Evolutionary conservation across 2,797 vertebrate genomes (phyloP), one percentile per base, ranked within the genome.

Genomic region (Falco rusticolus): DNA sequence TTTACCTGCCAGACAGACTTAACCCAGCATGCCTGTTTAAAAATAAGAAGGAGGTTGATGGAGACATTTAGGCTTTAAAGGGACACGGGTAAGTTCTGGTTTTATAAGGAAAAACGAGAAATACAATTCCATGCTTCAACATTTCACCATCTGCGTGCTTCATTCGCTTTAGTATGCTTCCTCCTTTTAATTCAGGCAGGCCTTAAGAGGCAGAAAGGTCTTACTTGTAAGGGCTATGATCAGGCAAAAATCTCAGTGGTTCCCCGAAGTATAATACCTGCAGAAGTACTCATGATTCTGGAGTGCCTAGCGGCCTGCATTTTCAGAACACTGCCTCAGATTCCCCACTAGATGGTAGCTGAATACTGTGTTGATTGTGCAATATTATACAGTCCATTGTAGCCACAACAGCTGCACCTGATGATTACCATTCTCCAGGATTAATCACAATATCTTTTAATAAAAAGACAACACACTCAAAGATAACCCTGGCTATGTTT

Each of bases 311-410:
- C 6, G 16, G 29, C 54, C 24, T 65, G 47, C 33, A 15, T 79
- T 89, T 75, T 59, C 80, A 84, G 63, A 92, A 72, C 72, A 68
- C 20, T 82, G 3, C 4, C 89, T 60, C 64, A 56, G 37, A 60
- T 16, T 39, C 48, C 69, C 96, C 96, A 96, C 96, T 96, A 97
- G 96, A 75, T 96, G 94, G 94, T 71, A 94, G 82, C 79, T 92
- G 71, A 93, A 68, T 1, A 77, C 92, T 50, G 1, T 2, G 5
- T 41, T 63, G 59, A 70, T 16, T 9, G 26, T 24, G 28, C 43
- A 76, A 1, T 39, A 25, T 20, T 37, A 22, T 2, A 29, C 19
- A 61, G 77, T 1, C 65, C 43, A 5, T 1, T 1, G 6, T 2
- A 78, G 45, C 11, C 14, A 14, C 25, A 48, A 50, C 13, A 47